Conservation (phyloP, 2,888 invertebrate genomes). For the Hoplodrina ambigua region DNA sequence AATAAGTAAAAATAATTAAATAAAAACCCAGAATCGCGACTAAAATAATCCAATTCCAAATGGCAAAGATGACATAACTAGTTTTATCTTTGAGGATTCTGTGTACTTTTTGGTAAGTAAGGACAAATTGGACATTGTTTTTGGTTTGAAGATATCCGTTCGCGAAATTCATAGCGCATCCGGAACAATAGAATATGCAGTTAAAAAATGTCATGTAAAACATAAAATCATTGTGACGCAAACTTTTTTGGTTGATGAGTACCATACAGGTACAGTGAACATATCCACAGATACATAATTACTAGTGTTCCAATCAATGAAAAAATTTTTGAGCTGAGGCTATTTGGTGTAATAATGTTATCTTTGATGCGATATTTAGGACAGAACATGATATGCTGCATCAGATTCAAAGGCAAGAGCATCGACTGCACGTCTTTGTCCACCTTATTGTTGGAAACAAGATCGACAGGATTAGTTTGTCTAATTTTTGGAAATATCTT, state of each 20-base stretch:
- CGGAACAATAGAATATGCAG: conserved; percentile 14
- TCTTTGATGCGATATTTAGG: conserved; percentile 49
- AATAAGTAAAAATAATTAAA: no score
- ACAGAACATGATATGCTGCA: conserved; percentile 35
- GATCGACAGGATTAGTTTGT: no score
- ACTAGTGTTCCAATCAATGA: conserved; percentile 6
- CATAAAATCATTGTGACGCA: not conserved
- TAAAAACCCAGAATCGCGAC: no score
- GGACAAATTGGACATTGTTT: conserved; percentile 6
- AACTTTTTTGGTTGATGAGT: not conserved
- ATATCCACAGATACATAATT: not conserved
- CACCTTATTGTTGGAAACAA: conserved; percentile 21
- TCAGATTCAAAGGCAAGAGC: conserved; percentile 41
- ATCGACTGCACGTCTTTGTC: conserved; percentile 51
- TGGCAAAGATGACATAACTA: no score
- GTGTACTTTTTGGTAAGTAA: conserved; percentile 23
- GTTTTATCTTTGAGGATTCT: conserved; percentile 13
- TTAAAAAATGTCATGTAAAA: not conserved
- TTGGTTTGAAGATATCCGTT: conserved; percentile 1
- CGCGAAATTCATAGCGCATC: conserved; percentile 15
- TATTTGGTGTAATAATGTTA: conserved; percentile 42
- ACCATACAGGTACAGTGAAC: no score
- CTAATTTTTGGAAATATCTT: not conserved
- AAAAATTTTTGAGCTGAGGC: not conserved
- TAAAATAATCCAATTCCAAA: no score